Evolutionary conservation across 1,140 invertebrate species (phyloP).

Genomic region (Charaxes varanes): DNA sequence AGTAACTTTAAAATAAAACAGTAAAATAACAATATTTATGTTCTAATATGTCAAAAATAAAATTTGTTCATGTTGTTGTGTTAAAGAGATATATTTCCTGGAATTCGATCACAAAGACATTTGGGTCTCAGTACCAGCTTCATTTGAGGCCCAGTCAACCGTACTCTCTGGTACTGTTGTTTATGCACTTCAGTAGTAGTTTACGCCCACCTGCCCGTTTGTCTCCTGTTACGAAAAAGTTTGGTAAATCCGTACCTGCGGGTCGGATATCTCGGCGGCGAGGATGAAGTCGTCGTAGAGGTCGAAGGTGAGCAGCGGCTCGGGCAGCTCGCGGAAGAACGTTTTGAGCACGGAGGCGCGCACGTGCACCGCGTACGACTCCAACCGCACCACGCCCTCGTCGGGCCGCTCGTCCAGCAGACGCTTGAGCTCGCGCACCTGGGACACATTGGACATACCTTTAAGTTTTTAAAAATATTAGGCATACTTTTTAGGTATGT

Average conservation of each 20-base stretch:
- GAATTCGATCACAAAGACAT: too few relatives aligned
- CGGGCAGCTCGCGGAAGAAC: slow-evolving; percentile 94
- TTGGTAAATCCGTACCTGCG: slow-evolving; percentile 72
- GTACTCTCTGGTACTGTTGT: too few relatives aligned
- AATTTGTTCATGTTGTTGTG: too few relatives aligned
- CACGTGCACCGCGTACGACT: slow-evolving; percentile 90
- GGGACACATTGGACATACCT: background rate
- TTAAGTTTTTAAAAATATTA: background rate
- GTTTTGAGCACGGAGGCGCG: slow-evolving; percentile 93
- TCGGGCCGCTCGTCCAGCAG: slow-evolving; percentile 84
- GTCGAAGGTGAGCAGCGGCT: slow-evolving; percentile 94
- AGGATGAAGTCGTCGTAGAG: slow-evolving; percentile 95
- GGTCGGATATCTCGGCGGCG: slow-evolving; percentile 87
- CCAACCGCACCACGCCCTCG: slow-evolving; percentile 78
- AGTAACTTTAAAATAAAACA: slow-evolving; percentile 1
- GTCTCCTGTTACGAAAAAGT: too few relatives aligned
- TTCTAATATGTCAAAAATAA: too few relatives aligned
- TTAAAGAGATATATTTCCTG: too few relatives aligned
- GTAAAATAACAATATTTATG: too few relatives aligned
- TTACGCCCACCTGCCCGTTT: too few relatives aligned
- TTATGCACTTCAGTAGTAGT: too few relatives aligned
- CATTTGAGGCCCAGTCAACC: too few relatives aligned
- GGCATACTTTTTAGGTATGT: too few relatives aligned
- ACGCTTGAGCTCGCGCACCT: slow-evolving; percentile 82
- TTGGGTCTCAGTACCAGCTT: too few relatives aligned